Evolutionary conservation across 2,797 vertebrate genomes (phyloP), one percentile per base, ranked within the genome.

Genomic region (Threskiornis aethiopicus): DNA sequence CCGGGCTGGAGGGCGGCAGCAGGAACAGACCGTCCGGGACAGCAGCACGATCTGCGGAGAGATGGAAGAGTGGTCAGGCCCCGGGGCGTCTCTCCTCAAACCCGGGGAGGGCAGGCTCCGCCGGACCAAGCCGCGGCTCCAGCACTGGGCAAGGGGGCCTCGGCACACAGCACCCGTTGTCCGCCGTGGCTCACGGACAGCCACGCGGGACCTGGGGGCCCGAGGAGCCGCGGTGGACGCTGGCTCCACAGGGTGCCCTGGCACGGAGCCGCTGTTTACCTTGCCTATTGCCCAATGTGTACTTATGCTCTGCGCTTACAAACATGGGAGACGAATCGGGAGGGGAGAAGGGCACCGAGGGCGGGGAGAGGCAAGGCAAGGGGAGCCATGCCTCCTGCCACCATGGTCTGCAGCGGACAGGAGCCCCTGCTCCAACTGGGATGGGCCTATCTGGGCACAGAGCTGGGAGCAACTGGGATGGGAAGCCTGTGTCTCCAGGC

Each of bases 81-180:
- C 81, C 13, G 10, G 10, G 22, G 28, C 18, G 25, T 80, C 88
- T 41, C 85, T 94, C 88, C 90, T 84, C 79, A 41, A 14, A 19
- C 19, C 35, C 7, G 1, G 26, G 35, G 14, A 49, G 31, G 16
- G 17, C 44, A 58, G 58, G 70, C 39, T 51, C 42, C 1, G 1
- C 29, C 2, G 1, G 13, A 14, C 1, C 1, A 3, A 67, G 62
- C 66, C 0, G 0, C 1, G 0, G 64, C 41, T 33, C 57, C 3
- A 0, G 13, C 39, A 11, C 0, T 0, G 1, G 64, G 58, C 54
- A 31, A 42, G 16, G 25, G 39, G 19, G 9, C 24, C 79, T 47
- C 5, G 11, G 54, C 73, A 69, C 69, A 21, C 22, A n/a, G 59
- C 46, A 28, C 31, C 41, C 1, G 1, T 67, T 35, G 67, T 8